Base-by-base conservation (phyloP, 1,140 invertebrate genomes). In the Mizuhopecten yessoensis region DNA sequence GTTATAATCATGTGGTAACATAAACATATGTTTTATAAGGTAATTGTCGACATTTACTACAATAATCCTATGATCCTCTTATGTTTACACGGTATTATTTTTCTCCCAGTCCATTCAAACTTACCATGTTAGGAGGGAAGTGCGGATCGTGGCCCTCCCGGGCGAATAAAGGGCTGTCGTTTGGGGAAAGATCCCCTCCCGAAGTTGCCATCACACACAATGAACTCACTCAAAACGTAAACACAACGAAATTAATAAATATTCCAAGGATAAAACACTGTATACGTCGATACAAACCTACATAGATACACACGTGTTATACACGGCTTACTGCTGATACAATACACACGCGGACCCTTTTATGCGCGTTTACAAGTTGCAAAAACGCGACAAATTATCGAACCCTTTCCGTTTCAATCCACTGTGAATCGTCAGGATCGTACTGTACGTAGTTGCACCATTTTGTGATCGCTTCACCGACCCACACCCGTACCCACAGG, bases 391-490 rank as follows among this genome's bases (percentile, higher is more conserved):
- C 57, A 29, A 29, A 75, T 29, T 29, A 75, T 75, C 57, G n/a
- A 75, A n/a, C 11, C 57, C 29, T 75, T 29, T 75, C n/a, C 57
- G 57, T 75, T 75, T n/a, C 0, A 75, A 75, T 75, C 57, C 57
- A 75, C 57, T 29, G 57, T 75, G 57, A 75, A 75, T 75, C 1
- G 57, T 75, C 57, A 75, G 57, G n/a, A 75, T 75, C 23, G 11
- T n/a, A 75, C n/a, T 75, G 57, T 75, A 75, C 57, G 23, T 5
- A 75, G 57, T n/a, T 75, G 57, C 57, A 75, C 57, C 57, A 75
- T 75, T 75, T 75, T 11, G 57, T 75, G 57, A 75, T 75, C 57
- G 57, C 57, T 75, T 75, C 57, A 75, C 57, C 57, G 57, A 75
- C 57, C 57, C 57, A 29, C 57, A 75, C 57, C 57, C 57, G 57